Percentiles rank a stretch among this genome's conserved stretches.
These are phyloP conservation scores for Lysandra coridon DNA, from an alignment of 2,888 invertebrate species.

Conservation along the genomic window DNA sequence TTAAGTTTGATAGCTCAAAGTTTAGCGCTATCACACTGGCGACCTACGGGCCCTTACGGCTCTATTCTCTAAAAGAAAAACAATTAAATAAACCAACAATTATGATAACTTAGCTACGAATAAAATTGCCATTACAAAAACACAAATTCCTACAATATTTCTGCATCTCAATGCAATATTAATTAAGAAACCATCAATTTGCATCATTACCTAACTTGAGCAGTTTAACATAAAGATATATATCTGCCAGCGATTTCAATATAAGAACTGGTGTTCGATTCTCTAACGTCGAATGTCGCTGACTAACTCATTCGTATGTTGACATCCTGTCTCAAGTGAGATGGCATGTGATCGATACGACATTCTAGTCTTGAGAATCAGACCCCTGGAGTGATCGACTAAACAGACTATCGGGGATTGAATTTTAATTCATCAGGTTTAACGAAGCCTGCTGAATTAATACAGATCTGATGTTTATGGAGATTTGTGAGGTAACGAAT, in stretches of 20 bases:
- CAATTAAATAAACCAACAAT: not conserved
- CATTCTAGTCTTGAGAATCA: no score
- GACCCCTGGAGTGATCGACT: conserved; percentile 44
- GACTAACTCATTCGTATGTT: no score
- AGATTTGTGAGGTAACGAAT: conserved; percentile 28
- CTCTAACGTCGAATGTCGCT: no score
- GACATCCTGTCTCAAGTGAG: no score
- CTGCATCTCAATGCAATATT: not conserved
- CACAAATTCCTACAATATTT: not conserved
- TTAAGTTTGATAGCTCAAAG: no score
- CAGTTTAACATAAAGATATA: conserved; percentile 30
- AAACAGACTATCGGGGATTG: conserved; percentile 48
- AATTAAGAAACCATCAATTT: conserved; percentile 21
- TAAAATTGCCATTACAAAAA: not conserved
- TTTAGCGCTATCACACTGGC: no score
- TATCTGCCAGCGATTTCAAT: conserved; percentile 28
- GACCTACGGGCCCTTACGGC: no score
- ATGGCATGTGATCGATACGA: no score
- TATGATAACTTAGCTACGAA: not conserved
- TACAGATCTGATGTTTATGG: conserved; percentile 25
- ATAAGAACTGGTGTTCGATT: conserved; percentile 39
- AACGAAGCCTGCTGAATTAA: conserved; percentile 28
- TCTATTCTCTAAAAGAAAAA: no score
- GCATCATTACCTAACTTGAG: conserved; percentile 29
- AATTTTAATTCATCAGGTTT: conserved; percentile 42